Evolutionary conservation across 2,797 vertebrate species (phyloP).

Genomic region (Platalea minor): DNA sequence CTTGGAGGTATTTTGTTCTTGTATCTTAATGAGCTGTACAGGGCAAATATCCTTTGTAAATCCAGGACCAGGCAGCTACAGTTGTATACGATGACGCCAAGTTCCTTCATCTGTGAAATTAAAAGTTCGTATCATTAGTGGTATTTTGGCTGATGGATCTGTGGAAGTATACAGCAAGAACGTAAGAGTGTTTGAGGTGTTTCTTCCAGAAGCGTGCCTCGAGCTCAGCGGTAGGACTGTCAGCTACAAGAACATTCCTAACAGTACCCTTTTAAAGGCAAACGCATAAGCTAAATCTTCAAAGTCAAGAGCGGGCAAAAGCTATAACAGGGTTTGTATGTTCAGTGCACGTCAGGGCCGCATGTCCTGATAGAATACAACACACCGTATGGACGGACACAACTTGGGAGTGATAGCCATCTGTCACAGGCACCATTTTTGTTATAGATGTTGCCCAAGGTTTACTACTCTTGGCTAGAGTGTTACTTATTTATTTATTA

Average conservation of each 20-base stretch:
- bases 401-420: neutral
- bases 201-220: neutral
- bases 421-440: neutral
- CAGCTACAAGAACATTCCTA: neutral
- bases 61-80: slow-evolving; percentile 95
- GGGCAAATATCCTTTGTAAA: slow-evolving; percentile 85
- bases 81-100: slow-evolving; percentile 90
- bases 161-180: neutral
- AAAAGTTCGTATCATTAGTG: slow-evolving; percentile 47
- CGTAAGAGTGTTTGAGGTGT: neutral
- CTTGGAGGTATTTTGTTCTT: slow-evolving; percentile 77
- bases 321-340: neutral
- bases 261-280: neutral
- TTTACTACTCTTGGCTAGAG: neutral
- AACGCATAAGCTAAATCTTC: neutral
- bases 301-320: neutral
- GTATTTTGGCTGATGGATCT: neutral
- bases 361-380: neutral
- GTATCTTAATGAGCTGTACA: slow-evolving; percentile 79
- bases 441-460: neutral
- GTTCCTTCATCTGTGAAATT: slow-evolving; percentile 90
- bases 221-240: neutral
- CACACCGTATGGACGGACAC: neutral
- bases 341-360: neutral
- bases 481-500: neutral